These are phyloP conservation scores for Parasteatoda tepidariorum DNA, from an alignment of 1,140 invertebrate species.

Conservation along the genomic window DNA sequence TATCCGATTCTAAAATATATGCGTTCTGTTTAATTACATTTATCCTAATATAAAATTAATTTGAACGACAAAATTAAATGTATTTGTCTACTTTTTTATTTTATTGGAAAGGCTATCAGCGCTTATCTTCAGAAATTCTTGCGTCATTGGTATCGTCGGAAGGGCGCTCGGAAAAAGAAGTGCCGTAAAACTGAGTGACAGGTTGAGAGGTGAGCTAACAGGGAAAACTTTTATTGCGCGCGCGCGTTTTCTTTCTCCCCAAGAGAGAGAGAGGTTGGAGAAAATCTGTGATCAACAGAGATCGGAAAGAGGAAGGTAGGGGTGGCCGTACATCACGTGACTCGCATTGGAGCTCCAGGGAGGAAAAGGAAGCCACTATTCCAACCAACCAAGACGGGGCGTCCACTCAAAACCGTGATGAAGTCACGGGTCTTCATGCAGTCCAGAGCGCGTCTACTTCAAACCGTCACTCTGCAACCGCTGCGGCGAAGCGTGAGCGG, in stretches of 20 bases:
- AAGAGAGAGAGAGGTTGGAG: neutral
- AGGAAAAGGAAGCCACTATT: slow-evolving; percentile 31
- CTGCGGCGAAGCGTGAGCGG: neutral
- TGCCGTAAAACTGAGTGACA: neutral
- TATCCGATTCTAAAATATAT: too few relatives aligned
- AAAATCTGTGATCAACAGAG: neutral
- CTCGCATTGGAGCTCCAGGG: neutral
- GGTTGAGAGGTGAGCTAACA: neutral
- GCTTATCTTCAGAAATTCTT: too few relatives aligned
- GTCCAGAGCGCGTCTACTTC: slow-evolving; percentile 22
- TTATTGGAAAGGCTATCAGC: too few relatives aligned
- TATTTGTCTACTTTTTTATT: too few relatives aligned
- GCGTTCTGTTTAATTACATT: too few relatives aligned
- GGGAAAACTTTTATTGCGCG: neutral
- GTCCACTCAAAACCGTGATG: slow-evolving; percentile 25
- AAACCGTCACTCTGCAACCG: slow-evolving; percentile 7
- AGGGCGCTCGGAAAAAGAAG: neutral
- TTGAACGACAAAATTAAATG: too few relatives aligned
- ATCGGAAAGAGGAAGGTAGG: neutral
- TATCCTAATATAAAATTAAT: too few relatives aligned
- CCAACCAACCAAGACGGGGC: slow-evolving; percentile 25
- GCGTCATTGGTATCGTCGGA: too few relatives aligned
- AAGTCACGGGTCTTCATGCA: slow-evolving; percentile 35
- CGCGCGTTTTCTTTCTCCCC: slow-evolving; percentile 8
- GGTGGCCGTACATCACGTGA: slow-evolving; percentile 30